A percentile compares a stretch with the other conserved stretches of the same genome.
These are phyloP conservation scores for Atherinosoma microstoma DNA, from an alignment of 2,797 vertebrate genomes.

Conservation along the genomic window DNA sequence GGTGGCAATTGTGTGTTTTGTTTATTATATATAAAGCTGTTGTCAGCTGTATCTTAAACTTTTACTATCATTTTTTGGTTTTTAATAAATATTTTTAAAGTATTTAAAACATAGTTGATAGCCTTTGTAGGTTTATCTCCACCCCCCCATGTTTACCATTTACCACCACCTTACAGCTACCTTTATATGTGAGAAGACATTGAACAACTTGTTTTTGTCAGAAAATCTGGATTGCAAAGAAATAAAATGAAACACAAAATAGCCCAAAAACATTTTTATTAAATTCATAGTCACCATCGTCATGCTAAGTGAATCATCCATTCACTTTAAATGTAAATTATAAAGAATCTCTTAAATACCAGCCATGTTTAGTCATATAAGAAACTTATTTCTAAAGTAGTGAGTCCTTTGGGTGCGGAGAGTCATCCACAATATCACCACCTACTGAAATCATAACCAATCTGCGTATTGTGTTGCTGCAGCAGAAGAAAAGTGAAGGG, in stretches of 20 bases:
- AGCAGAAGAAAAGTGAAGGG: slow-evolving; percentile 38
- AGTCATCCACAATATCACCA: slow-evolving; percentile 34
- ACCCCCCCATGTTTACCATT: background rate
- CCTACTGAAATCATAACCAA: slow-evolving; percentile 48
- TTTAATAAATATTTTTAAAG: no score
- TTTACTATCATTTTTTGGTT: no score
- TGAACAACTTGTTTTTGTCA: background rate
- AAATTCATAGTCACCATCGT: slow-evolving; percentile 62
- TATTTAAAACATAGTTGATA: no score
- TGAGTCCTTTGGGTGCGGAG: slow-evolving; percentile 56
- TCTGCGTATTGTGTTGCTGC: slow-evolving; percentile 34
- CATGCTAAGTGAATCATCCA: slow-evolving; percentile 49
- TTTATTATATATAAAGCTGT: no score
- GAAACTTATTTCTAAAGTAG: slow-evolving; percentile 55
- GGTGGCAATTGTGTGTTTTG: no score
- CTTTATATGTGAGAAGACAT: background rate
- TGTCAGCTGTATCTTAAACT: no score
- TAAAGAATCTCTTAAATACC: slow-evolving; percentile 78
- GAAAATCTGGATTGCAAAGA: slow-evolving; percentile 1
- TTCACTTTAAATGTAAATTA: slow-evolving; percentile 60
- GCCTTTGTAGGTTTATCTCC: no score
- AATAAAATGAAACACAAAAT: slow-evolving; percentile 28
- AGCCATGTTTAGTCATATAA: slow-evolving; percentile 50
- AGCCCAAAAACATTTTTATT: slow-evolving; percentile 73
- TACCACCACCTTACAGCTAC: background rate